Percentiles rank a stretch among this genome's conserved stretches.
Conservation (phyloP, 2,113 vertebrate genomes). For the Coptodon rendalli region DNA sequence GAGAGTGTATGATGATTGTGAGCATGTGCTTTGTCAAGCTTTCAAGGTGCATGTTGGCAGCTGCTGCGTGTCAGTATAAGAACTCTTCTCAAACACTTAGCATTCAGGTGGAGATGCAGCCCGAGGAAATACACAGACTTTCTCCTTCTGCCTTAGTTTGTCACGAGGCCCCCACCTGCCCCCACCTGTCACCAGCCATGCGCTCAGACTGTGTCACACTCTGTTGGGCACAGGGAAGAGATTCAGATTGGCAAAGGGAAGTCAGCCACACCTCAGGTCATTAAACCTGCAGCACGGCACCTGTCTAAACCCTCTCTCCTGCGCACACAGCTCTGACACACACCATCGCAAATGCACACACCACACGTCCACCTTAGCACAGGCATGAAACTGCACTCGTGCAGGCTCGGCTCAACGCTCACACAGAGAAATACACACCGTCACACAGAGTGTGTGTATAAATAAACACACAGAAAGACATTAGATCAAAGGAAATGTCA, state of each 20-base stretch:
- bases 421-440: not conserved
- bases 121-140: slow-evolving; percentile 20
- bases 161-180: slow-evolving; percentile 13
- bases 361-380: not conserved
- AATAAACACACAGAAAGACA: slow-evolving; percentile 3
- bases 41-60: not conserved
- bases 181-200: slow-evolving; percentile 19
- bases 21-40: not conserved
- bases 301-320: not conserved
- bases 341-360: not conserved
- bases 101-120: slow-evolving; percentile 26
- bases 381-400: not conserved
- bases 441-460: not conserved
- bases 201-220: slow-evolving; percentile 18
- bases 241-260: slow-evolving; percentile 26
- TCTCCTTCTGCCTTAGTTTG: slow-evolving; percentile 23
- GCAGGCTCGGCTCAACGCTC: not conserved
- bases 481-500: slow-evolving; percentile 52
- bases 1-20: not conserved
- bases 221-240: not conserved
- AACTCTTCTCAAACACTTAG: slow-evolving; percentile 13
- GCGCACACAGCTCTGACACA: not conserved
- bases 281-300: slow-evolving; percentile 30
- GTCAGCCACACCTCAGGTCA: slow-evolving; percentile 4
- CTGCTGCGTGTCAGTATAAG: not conserved